Base-by-base conservation (phyloP, 2,797 vertebrate genomes). In the Etheostoma perlongum region DNA sequence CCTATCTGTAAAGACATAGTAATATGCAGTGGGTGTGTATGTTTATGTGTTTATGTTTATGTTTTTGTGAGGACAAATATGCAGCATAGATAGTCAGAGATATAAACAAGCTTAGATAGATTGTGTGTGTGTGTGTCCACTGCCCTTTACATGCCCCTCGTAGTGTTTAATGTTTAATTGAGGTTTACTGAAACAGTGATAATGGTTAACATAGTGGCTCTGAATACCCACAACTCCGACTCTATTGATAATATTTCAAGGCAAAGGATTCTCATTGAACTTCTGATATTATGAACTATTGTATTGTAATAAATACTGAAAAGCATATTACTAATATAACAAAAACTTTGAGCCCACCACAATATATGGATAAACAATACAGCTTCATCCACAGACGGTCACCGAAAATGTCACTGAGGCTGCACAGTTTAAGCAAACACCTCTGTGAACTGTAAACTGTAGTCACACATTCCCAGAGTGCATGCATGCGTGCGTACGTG, bases 111-210 rank as follows among this genome's bases (percentile, higher is more conserved):
- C 33, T 10, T 48, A 9, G 33, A 21, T 49, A 21, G 12, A 52
- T 7, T 19, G 16, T 54, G 7, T 5, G 0, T 62, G 16, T 19
- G 27, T 36, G 14, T 75, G 59, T 30, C 6, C 18, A 33, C 57
- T 0, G 3, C 30, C 36, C 55, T 60, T 25, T 51, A 0, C 9
- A 23, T 66, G 25, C 71, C 44, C 5, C 21, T 51, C 21, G 0
- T 36, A 52, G 59, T 83, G 87, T 83, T 88, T 85, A 92, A 90
- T 89, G 82, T 90, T 89, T 91, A 83, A 85, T 88, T 82, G 55
- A 86, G 76, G 49, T 70, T 70, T 67, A 76, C 72, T 51, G 67
- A 59, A 84, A 48, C 33, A 81, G 66, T 0, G 48, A 73, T 74
- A 78, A 78, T 93, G 83, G 61, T 90, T 91, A 90, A 91, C 87